These are phyloP conservation scores for Sakesphorus luctuosus DNA, from an alignment of 2,113 vertebrate species.

Conservation along the genomic window DNA sequence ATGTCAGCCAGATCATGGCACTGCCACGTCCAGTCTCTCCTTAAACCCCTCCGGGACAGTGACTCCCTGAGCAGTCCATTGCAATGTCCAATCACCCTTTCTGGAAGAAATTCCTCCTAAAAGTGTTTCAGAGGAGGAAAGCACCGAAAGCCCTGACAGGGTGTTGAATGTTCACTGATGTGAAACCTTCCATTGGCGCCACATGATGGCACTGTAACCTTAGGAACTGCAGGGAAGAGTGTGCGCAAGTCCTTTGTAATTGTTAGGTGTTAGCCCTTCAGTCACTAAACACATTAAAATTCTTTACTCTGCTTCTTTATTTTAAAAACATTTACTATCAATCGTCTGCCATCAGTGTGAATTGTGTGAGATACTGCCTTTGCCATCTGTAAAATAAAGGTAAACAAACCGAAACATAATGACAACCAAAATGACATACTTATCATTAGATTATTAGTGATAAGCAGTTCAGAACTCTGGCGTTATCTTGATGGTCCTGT, in stretches of 20 bases:
- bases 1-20: neutral
- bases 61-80: too few relatives aligned
- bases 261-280: neutral
- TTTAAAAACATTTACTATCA: neutral
- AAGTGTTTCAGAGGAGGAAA: neutral
- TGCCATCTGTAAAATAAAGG: neutral
- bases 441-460: neutral
- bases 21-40: neutral
- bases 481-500: neutral
- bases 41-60: neutral
- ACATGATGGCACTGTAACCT: neutral
- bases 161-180: neutral
- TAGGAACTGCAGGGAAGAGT: neutral
- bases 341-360: neutral
- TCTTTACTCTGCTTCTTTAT: neutral
- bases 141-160: neutral
- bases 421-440: neutral
- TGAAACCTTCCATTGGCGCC: neutral
- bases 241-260: accelerated
- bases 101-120: neutral
- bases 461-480: neutral
- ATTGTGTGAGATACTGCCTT: neutral
- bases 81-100: neutral
- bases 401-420: neutral
- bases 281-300: neutral